Percentiles rank a stretch among this genome's conserved stretches.
phyloP scores from a whole-genome alignment of 2,113 vertebrate species.

The Polyodon spathula region DNA sequence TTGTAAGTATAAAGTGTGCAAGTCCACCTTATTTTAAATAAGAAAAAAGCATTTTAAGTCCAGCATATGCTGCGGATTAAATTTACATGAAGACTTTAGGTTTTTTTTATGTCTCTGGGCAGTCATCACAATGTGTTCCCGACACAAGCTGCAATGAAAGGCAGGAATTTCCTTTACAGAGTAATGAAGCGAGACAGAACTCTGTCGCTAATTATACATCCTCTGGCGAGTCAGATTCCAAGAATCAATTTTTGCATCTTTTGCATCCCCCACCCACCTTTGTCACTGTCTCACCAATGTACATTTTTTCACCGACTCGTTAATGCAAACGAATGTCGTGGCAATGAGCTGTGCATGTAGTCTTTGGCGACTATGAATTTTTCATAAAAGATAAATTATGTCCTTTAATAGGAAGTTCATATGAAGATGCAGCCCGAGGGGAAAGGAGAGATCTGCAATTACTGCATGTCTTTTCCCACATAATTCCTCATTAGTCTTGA shows the following conservation, averaged over 20 bases:
- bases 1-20: too few relatives aligned
- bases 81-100: conserved; percentile 32
- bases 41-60: conserved; percentile 35
- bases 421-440: conserved; percentile 30
- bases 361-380: conserved; percentile 38
- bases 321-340: conserved; percentile 24
- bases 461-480: conserved; percentile 37
- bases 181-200: not conserved
- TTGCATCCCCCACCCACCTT: not conserved
- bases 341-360: conserved; percentile 37
- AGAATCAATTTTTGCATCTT: conserved; percentile 12
- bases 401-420: conserved; percentile 57
- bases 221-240: not conserved
- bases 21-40: too few relatives aligned
- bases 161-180: not conserved
- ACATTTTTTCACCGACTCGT: conserved; percentile 18
- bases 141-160: conserved; percentile 14
- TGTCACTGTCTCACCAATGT: not conserved
- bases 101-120: conserved; percentile 23
- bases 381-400: conserved; percentile 70
- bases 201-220: not conserved
- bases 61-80: conserved; percentile 25
- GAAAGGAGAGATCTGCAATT: conserved; percentile 43
- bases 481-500: conserved; percentile 49
- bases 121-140: conserved; percentile 21